Conservation (phyloP, 2,888 invertebrate genomes). For the Subacronicta megacephala region DNA sequence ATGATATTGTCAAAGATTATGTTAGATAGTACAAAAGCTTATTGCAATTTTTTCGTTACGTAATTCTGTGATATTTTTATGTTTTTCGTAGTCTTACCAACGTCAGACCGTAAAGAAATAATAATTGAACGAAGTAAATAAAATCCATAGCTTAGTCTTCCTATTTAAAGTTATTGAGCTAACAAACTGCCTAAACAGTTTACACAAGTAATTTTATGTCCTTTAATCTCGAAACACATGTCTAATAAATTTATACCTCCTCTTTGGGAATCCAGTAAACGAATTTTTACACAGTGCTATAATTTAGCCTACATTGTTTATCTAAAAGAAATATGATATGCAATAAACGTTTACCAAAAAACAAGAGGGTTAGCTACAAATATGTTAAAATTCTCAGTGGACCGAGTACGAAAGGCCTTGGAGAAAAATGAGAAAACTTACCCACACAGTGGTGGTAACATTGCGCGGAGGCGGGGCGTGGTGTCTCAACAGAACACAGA, state of each 20-base stretch:
- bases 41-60: constrained; percentile 1
- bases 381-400: constrained; percentile 52
- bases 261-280: constrained; percentile 24
- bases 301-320: constrained; percentile 40
- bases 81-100: constrained; percentile 1
- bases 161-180: too few relatives aligned
- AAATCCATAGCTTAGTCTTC: too few relatives aligned
- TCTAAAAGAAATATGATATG: constrained; percentile 50
- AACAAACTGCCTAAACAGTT: constrained; percentile 16
- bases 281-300: constrained; percentile 27
- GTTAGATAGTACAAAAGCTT: not conserved
- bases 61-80: constrained; percentile 2
- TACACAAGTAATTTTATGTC: constrained; percentile 9
- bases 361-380: constrained; percentile 39
- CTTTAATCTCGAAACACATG: constrained; percentile 32
- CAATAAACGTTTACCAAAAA: constrained; percentile 45
- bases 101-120: too few relatives aligned
- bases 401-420: constrained; percentile 20
- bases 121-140: too few relatives aligned
- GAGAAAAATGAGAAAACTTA: constrained; percentile 48
- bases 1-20: constrained; percentile 11
- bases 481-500: constrained; percentile 18
- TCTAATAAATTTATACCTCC: constrained; percentile 6
- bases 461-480: constrained; percentile 17
- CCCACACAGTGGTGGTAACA: constrained; percentile 14